These are phyloP conservation scores for Chondrilla cf. caribensis DNA, from an alignment of 37 sponge, comb jelly and placozoan species.

Conservation along the genomic window DNA sequence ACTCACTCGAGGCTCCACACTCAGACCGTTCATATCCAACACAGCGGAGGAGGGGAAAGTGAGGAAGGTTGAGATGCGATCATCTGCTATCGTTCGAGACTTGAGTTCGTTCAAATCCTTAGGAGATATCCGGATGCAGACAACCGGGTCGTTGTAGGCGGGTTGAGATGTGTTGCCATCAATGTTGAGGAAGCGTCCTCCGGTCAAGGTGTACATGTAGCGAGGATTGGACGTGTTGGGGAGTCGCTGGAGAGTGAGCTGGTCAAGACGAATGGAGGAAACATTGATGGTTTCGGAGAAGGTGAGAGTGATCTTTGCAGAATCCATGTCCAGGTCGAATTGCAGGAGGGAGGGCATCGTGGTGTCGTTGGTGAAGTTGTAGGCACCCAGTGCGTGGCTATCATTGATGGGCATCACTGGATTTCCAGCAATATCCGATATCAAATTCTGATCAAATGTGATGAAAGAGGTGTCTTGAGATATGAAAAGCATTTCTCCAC, in stretches of 20 bases:
- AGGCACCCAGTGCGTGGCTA: constrained; percentile 64
- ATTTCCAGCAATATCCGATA: constrained; percentile 85
- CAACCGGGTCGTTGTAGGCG: constrained; percentile 9
- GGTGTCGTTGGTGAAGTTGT: constrained; percentile 51
- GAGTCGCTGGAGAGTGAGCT: constrained; percentile 65
- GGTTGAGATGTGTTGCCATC: neutral
- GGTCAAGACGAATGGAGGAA: constrained; percentile 56
- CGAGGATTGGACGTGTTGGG: constrained; percentile 36
- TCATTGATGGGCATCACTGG: constrained; percentile 51
- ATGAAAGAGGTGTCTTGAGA: constrained; percentile 57
- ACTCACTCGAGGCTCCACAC: constrained; percentile 43
- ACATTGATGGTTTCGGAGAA: constrained; percentile 91
- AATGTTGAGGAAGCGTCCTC: constrained; percentile 34
- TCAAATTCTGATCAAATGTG: constrained; percentile 47
- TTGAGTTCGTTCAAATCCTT: constrained; percentile 80
- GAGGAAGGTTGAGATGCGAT: constrained; percentile 51
- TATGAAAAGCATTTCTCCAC: constrained; percentile 60
- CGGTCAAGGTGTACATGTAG: constrained; percentile 50
- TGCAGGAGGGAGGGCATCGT: constrained; percentile 63
- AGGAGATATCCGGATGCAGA: constrained; percentile 40
- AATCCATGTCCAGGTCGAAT: constrained; percentile 79
- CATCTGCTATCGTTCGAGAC: constrained; percentile 64
- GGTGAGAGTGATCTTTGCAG: constrained; percentile 49
- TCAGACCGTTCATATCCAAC: constrained; percentile 61
- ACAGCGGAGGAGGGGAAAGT: constrained; percentile 60